A percentile compares a stretch with the other conserved stretches of the same genome.
phyloP scores from a whole-genome alignment of 2,888 invertebrate species.

The Trilocha varians region DNA sequence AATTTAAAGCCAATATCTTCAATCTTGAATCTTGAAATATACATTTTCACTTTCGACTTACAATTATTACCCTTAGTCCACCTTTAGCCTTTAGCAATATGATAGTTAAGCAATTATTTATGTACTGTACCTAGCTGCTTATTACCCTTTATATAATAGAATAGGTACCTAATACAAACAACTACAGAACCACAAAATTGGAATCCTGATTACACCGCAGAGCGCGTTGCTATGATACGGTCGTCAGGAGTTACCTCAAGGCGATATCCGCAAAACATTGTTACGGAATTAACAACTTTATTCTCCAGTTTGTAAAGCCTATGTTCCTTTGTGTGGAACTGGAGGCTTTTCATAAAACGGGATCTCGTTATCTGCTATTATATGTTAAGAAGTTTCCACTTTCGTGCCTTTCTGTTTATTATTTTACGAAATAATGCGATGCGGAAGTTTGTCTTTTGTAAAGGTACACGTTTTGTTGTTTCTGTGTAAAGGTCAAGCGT shows the following conservation, averaged over 20 bases:
- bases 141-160: too few species aligned
- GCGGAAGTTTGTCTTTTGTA: too few species aligned
- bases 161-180: neutral
- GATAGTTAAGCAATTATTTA: too few species aligned
- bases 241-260: conserved; percentile 12
- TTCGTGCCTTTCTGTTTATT: neutral
- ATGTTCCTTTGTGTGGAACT: neutral
- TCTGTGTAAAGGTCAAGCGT: too few species aligned
- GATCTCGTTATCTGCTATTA: neutral
- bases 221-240: conserved; percentile 13
- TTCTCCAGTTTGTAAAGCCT: neutral
- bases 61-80: too few species aligned
- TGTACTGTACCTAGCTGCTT: too few species aligned
- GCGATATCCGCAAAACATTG: neutral
- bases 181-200: neutral
- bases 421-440: neutral
- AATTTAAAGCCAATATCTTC: too few species aligned
- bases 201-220: conserved; percentile 3
- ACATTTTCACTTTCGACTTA: too few species aligned
- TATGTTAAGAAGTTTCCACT: neutral
- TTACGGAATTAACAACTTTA: neutral
- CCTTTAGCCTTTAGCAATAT: too few species aligned
- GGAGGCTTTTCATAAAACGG: neutral
- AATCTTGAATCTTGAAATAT: too few species aligned
- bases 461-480: too few species aligned